These are phyloP conservation scores for Cactoblastis cactorum DNA, from an alignment of 2,888 invertebrate species.

Conservation along the genomic window DNA sequence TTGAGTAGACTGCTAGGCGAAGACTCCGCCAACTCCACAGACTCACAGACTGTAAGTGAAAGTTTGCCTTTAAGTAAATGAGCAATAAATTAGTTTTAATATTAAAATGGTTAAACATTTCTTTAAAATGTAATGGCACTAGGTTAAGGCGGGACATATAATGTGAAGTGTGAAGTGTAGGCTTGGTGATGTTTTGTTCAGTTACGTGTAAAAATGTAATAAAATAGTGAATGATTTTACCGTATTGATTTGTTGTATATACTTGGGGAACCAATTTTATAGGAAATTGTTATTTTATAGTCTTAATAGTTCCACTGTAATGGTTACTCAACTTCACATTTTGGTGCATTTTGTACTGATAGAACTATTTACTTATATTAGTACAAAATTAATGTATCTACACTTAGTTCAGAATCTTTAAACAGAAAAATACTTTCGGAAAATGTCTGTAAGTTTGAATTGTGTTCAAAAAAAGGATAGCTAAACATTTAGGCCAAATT, in stretches of 20 bases:
- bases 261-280: constrained; percentile 4
- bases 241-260: constrained; percentile 16
- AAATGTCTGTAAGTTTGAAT: too few species aligned
- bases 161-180: constrained; percentile 49
- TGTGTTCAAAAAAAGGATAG: background rate
- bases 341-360: constrained; percentile 3
- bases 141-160: constrained; percentile 41
- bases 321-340: background rate
- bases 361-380: constrained; percentile 1
- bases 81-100: constrained; percentile 51
- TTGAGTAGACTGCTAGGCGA: constrained; percentile 59
- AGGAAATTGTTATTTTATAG: background rate
- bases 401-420: background rate
- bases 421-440: background rate
- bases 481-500: too few species aligned
- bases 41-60: constrained; percentile 64
- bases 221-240: constrained; percentile 14
- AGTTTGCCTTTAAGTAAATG: constrained; percentile 61
- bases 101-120: constrained; percentile 30
- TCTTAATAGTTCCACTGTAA: background rate
- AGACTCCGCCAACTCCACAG: constrained; percentile 54
- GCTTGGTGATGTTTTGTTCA: constrained; percentile 17
- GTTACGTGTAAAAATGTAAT: constrained; percentile 12
- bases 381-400: constrained; percentile 1
- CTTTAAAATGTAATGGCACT: constrained; percentile 42